A percentile compares a stretch with the other conserved stretches of the same genome.
Evolutionary conservation across 2,113 vertebrate genomes (phyloP).

Genomic region (Phalacrocorax carbo): DNA sequence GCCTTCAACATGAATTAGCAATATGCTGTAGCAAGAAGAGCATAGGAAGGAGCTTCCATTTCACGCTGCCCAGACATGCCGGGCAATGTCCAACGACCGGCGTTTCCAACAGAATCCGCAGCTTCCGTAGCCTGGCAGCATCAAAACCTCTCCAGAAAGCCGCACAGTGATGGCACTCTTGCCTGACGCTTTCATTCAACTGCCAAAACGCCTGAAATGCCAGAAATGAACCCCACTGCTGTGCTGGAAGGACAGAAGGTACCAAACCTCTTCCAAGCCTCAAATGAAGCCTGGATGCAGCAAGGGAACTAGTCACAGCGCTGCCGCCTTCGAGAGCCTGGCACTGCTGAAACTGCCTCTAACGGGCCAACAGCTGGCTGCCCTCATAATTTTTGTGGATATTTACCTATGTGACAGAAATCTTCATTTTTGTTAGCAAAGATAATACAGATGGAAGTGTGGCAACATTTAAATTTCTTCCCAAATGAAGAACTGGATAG

Average conservation of each 20-base stretch:
- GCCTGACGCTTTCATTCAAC: background rate
- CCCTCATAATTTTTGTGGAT: too few species aligned
- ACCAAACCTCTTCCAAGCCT: fast-evolving
- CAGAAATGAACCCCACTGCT: background rate
- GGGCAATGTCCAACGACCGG: background rate
- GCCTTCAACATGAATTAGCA: background rate
- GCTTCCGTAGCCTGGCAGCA: background rate
- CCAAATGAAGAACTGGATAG: background rate
- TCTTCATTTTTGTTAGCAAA: background rate
- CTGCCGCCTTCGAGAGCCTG: background rate
- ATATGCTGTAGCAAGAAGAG: background rate
- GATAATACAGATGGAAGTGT: background rate
- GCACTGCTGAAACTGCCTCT: background rate
- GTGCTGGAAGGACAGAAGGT: background rate
- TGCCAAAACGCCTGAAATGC: background rate
- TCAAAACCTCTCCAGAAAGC: background rate
- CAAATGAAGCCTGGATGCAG: background rate
- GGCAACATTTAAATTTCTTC: background rate
- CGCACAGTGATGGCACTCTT: fast-evolving
- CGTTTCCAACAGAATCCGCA: background rate
- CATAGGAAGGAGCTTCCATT: background rate
- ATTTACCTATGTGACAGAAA: background rate
- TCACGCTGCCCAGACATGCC: background rate
- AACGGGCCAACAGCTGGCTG: background rate
- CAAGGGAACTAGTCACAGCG: background rate